Evolutionary conservation across 2,113 vertebrate species (phyloP).

Genomic region (Barbus barbus): DNA sequence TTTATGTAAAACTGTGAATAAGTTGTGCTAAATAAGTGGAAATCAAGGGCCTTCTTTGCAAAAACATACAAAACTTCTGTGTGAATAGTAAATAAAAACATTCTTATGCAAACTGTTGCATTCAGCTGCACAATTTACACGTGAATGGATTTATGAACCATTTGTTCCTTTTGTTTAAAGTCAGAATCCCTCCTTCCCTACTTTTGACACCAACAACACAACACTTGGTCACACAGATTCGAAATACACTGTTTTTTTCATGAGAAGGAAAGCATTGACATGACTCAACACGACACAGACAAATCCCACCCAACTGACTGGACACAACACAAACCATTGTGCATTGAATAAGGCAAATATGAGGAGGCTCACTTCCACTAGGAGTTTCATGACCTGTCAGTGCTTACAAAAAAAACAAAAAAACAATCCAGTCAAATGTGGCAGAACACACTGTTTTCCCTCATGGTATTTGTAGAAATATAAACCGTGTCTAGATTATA

Average conservation of each 20-base stretch:
- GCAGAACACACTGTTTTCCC: constrained; percentile 53
- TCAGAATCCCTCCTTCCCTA: not conserved
- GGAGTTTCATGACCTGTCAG: constrained; percentile 80
- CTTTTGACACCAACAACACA: constrained; percentile 33
- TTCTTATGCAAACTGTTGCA: not conserved
- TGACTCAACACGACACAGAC: constrained; percentile 72
- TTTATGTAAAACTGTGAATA: not conserved
- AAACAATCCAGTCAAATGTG: constrained; percentile 32
- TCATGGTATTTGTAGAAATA: not conserved
- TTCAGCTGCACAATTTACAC: not conserved
- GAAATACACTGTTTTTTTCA: constrained; percentile 54
- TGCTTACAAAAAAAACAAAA: constrained; percentile 6
- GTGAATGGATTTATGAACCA: not conserved
- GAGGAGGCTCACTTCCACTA: constrained; percentile 83
- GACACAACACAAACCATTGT: constrained; percentile 86
- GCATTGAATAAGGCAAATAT: constrained; percentile 94
- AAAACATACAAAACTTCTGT: not conserved
- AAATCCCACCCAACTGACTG: constrained; percentile 75
- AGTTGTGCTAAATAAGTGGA: constrained; percentile 16
- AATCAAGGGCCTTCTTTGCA: not conserved
- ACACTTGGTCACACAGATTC: constrained; percentile 55
- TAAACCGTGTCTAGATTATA: constrained; percentile 18
- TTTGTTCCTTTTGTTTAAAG: not conserved
- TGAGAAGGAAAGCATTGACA: constrained; percentile 66
- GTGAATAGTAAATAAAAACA: not conserved